These are phyloP conservation scores for Tipula lateralis DNA, from an alignment of 2,888 invertebrate genomes.

Conservation along the genomic window DNA sequence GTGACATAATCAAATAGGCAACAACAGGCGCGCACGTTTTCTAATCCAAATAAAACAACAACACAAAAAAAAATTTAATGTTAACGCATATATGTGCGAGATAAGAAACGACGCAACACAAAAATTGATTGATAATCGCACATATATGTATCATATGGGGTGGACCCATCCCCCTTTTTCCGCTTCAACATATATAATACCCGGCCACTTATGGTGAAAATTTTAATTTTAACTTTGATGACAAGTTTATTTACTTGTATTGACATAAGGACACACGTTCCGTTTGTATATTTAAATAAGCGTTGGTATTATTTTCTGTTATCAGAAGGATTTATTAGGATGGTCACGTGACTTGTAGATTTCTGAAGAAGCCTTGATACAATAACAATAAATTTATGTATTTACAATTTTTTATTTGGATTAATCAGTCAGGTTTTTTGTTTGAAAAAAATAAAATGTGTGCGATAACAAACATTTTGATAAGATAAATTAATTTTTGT, in stretches of 20 bases:
- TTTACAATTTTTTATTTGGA: conserved; percentile 3
- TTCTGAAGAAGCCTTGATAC: neutral
- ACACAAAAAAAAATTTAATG: neutral
- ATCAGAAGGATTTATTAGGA: conserved; percentile 15
- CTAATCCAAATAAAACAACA: neutral
- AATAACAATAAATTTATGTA: neutral
- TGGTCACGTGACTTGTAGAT: neutral
- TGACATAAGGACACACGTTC: neutral
- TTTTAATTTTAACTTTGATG: conserved; percentile 24
- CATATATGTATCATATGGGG: neutral
- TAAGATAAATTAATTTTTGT: neutral
- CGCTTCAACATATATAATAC: neutral
- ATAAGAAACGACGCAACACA: neutral
- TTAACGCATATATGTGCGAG: neutral
- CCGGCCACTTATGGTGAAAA: conserved; percentile 1
- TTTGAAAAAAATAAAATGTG: no score
- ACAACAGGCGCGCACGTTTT: conserved; percentile 1
- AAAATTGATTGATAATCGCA: neutral
- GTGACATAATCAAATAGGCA: conserved; percentile 1
- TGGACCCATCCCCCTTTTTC: neutral
- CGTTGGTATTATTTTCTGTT: neutral
- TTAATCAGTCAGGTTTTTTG: neutral
- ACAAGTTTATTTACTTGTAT: neutral
- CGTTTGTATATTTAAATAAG: neutral
- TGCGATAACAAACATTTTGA: neutral